Conservation (phyloP, 2,888 invertebrate genomes). For the Microctonus aethiopoides region DNA sequence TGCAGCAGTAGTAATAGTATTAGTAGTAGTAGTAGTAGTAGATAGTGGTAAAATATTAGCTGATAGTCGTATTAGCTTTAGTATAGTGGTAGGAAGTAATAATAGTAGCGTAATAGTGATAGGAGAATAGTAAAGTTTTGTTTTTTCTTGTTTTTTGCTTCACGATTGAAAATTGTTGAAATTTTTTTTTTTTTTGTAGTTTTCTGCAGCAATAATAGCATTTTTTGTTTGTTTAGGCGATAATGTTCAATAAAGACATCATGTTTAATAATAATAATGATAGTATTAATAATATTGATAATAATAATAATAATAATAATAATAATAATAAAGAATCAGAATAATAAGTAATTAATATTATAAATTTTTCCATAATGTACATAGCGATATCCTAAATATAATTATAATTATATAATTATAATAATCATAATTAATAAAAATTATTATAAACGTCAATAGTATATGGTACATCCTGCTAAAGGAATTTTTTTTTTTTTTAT, state of each 20-base stretch:
- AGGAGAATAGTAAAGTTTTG: conserved; percentile 30
- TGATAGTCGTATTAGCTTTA: conserved; percentile 43
- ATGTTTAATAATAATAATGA: conserved; percentile 45
- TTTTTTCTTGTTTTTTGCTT: not conserved
- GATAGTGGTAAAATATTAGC: conserved; percentile 46
- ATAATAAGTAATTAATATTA: conserved; percentile 56
- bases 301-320: conserved; percentile 48
- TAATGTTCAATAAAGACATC: conserved; percentile 38
- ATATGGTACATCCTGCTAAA: conserved; percentile 65
- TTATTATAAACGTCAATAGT: conserved; percentile 47
- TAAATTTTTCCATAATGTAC: conserved; percentile 56
- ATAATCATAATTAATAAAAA: conserved; percentile 52
- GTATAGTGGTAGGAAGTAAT: conserved; percentile 46
- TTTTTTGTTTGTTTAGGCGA: not conserved
- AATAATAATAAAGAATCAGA: conserved; percentile 49
- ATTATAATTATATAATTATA: conserved; percentile 37
- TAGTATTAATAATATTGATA: conserved; percentile 37
- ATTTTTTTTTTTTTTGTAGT: not conserved
- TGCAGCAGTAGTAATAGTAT: conserved; percentile 51
- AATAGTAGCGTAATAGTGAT: conserved; percentile 42
- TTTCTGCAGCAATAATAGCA: not conserved
- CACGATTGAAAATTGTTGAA: not conserved
- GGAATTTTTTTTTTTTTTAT: conserved; percentile 64
- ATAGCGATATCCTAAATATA: conserved; percentile 50
- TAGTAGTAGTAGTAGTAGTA: conserved; percentile 38